Conservation (phyloP, 2,113 vertebrate species). For the Anarrhichthys ocellatus region DNA sequence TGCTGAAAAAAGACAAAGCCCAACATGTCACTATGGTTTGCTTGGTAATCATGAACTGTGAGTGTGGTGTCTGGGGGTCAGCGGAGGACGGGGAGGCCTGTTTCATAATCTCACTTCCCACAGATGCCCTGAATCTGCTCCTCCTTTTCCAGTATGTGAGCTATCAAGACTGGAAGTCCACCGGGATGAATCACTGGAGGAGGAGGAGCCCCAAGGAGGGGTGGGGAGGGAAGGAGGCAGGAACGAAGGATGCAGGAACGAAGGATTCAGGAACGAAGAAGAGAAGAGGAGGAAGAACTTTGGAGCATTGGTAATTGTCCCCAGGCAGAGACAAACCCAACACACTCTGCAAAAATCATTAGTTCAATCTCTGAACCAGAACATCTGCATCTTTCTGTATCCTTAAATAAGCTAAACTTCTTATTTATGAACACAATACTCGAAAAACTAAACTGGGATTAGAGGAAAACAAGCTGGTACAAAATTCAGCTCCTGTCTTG, state of each 20-base stretch:
- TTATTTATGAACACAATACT: neutral
- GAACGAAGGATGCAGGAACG: neutral
- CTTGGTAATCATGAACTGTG: conserved; percentile 2
- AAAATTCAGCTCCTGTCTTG: neutral
- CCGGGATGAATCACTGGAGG: conserved; percentile 22
- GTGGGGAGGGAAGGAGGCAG: conserved; percentile 17
- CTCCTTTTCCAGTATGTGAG: conserved; percentile 65
- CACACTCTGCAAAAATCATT: neutral
- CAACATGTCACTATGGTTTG: neutral
- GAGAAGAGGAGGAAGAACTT: conserved; percentile 13
- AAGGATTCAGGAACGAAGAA: neutral
- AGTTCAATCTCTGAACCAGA: neutral
- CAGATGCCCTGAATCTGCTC: conserved; percentile 65
- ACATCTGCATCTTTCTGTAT: neutral
- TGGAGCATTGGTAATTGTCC: conserved; percentile 7
- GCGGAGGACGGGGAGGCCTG: conserved; percentile 45
- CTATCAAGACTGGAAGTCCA: conserved; percentile 59
- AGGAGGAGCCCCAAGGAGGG: no score
- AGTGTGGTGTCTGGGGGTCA: conserved; percentile 42
- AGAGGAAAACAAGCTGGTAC: conserved; percentile 7
- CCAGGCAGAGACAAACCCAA: conserved; percentile 6
- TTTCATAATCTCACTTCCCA: conserved; percentile 74
- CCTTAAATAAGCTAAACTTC: neutral
- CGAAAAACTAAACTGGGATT: neutral
- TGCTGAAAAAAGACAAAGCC: neutral